phyloP scores from a whole-genome alignment of 2,888 invertebrate genomes.

The Pachydiplax longipennis region DNA sequence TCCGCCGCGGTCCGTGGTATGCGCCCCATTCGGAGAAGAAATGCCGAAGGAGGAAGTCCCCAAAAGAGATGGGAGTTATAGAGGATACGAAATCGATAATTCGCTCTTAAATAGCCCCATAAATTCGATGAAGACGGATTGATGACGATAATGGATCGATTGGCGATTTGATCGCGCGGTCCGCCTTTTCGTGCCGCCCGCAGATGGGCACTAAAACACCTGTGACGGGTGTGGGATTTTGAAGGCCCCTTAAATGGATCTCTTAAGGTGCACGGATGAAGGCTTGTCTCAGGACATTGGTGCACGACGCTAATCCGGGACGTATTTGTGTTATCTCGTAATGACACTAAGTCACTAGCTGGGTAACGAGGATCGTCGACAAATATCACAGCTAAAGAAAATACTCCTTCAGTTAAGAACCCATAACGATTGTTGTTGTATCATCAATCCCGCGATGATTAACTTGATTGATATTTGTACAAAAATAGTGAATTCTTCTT shows the following conservation, averaged over 20 bases:
- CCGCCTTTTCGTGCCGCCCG: neutral
- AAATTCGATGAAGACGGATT: conserved; percentile 1
- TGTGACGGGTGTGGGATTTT: neutral
- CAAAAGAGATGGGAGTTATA: neutral
- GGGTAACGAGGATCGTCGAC: too few relatives aligned
- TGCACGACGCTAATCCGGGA: too few relatives aligned
- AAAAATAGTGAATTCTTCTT: too few relatives aligned
- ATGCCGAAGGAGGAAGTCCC: neutral
- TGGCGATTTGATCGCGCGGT: neutral
- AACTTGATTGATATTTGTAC: too few relatives aligned
- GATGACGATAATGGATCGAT: neutral
- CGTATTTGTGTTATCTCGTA: too few relatives aligned
- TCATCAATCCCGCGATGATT: too few relatives aligned
- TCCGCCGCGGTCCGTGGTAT: neutral
- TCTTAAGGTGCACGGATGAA: neutral
- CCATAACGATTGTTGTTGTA: too few relatives aligned
- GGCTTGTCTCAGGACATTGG: too few relatives aligned
- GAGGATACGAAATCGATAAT: neutral
- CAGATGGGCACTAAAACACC: neutral
- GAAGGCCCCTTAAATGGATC: neutral
- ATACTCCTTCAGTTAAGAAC: too few relatives aligned
- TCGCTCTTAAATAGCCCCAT: neutral
- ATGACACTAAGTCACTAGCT: too few relatives aligned
- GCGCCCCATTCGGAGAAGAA: neutral
- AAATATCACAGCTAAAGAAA: too few relatives aligned